phyloP scores from a whole-genome alignment of 1,140 invertebrate genomes.

The Propsilocerus akamusi region DNA sequence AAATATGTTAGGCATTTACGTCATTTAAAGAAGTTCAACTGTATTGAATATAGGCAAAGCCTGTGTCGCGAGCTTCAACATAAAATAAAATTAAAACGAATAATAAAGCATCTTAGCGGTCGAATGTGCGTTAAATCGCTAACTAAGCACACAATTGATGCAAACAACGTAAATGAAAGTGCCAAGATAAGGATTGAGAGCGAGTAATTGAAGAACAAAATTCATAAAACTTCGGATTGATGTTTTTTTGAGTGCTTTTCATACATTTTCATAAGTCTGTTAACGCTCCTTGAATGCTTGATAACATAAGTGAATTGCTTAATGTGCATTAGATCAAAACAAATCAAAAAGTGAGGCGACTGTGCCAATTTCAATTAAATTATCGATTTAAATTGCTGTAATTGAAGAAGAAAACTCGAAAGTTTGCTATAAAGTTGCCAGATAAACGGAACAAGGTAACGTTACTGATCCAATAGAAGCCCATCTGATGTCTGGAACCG shows the following conservation, averaged over 20 bases:
- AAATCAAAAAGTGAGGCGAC: not conserved
- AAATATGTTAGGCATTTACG: no score
- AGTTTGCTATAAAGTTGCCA: constrained; percentile 1
- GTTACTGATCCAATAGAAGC: not conserved
- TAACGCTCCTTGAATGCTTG: not conserved
- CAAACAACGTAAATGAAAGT: not conserved
- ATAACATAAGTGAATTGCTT: not conserved
- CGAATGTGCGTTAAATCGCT: not conserved
- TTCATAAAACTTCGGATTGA: no score
- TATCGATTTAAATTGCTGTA: not conserved
- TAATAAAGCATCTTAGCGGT: not conserved
- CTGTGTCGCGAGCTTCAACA: no score
- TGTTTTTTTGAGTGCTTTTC: not conserved
- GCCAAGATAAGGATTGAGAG: not conserved
- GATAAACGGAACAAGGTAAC: not conserved
- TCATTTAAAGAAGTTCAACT: no score
- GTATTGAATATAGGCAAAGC: no score
- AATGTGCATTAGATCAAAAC: not conserved
- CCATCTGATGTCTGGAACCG: not conserved
- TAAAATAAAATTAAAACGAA: no score
- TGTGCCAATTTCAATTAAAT: not conserved
- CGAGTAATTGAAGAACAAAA: not conserved
- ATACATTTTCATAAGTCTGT: not conserved
- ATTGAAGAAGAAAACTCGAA: not conserved
- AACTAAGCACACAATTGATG: not conserved